phyloP scores from a whole-genome alignment of 2,113 vertebrate genomes.

The Puntigrus tetrazona region DNA sequence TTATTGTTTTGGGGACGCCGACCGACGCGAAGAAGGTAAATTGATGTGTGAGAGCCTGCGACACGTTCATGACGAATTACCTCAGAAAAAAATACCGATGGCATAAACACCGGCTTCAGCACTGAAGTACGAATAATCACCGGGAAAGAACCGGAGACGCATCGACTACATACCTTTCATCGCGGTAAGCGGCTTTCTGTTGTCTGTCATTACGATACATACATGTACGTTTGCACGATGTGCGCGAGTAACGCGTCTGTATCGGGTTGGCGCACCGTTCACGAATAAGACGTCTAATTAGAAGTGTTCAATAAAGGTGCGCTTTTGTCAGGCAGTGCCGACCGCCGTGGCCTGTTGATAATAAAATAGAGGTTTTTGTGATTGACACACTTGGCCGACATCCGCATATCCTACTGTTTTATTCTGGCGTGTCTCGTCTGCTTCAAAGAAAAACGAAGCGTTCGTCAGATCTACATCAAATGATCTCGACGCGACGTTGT shows the following conservation, averaged over 20 bases:
- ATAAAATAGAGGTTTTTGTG: constrained; percentile 58
- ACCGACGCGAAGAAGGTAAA: constrained; percentile 71
- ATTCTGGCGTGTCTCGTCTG: constrained; percentile 40
- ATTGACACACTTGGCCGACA: constrained; percentile 47
- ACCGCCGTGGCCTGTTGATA: constrained; percentile 73
- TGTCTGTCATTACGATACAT: constrained; percentile 51
- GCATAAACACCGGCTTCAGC: constrained; percentile 58
- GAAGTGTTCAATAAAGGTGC: constrained; percentile 65
- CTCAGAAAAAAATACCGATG: constrained; percentile 66
- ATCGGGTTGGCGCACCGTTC: constrained; percentile 67
- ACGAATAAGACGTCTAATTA: constrained; percentile 55
- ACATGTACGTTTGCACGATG: constrained; percentile 49
- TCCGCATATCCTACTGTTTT: constrained; percentile 45
- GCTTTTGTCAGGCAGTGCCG: constrained; percentile 19
- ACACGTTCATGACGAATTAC: constrained; percentile 72
- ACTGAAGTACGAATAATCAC: constrained; percentile 48
- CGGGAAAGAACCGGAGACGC: constrained; percentile 49
- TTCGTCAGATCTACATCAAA: constrained; percentile 61
- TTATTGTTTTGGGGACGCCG: constrained; percentile 68
- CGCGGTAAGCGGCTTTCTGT: constrained; percentile 67
- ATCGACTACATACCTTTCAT: constrained; percentile 57
- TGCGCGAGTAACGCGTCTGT: constrained; percentile 66
- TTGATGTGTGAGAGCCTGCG: constrained; percentile 68
- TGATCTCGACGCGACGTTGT: constrained; percentile 42
- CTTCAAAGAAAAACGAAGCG: constrained; percentile 44